Evolutionary conservation across 2,888 invertebrate genomes (phyloP).

Genomic region (Hesperia comma): DNA sequence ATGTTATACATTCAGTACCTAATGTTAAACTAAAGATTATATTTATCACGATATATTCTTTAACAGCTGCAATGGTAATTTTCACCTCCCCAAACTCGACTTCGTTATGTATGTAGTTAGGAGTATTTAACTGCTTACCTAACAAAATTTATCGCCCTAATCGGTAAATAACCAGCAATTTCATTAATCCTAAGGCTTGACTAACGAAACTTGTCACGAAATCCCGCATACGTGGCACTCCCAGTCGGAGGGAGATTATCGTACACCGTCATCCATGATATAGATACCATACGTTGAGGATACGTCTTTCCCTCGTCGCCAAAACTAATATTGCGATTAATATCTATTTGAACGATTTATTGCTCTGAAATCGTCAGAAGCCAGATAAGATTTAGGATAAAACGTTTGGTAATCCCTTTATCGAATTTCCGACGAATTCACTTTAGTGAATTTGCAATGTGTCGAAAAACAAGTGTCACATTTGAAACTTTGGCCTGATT

Average conservation of each 20-base stretch:
- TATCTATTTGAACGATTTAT: slow-evolving; percentile 42
- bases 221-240: slow-evolving; percentile 64
- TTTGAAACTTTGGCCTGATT: neutral
- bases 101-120: too few relatives aligned
- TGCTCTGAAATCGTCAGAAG: slow-evolving; percentile 33
- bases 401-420: slow-evolving; percentile 22
- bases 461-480: neutral
- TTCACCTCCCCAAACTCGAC: too few relatives aligned
- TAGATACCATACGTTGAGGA: slow-evolving; percentile 58
- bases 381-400: slow-evolving; percentile 21
- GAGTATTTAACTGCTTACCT: slow-evolving; percentile 5
- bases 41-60: too few relatives aligned
- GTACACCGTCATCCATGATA: slow-evolving; percentile 57
- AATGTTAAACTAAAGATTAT: too few relatives aligned
- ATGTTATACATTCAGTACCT: too few relatives aligned
- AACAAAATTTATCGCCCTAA: slow-evolving; percentile 1
- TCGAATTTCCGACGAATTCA: slow-evolving; percentile 1
- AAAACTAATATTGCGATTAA: slow-evolving; percentile 45
- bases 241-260: slow-evolving; percentile 65
- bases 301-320: slow-evolving; percentile 48
- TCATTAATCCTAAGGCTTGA: slow-evolving; percentile 62
- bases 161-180: slow-evolving; percentile 46
- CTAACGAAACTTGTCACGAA: slow-evolving; percentile 58
- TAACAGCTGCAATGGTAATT: too few relatives aligned
- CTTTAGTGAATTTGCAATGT: neutral